phyloP scores from a whole-genome alignment of 2,888 invertebrate species.

The Azorinus chamasolen region DNA sequence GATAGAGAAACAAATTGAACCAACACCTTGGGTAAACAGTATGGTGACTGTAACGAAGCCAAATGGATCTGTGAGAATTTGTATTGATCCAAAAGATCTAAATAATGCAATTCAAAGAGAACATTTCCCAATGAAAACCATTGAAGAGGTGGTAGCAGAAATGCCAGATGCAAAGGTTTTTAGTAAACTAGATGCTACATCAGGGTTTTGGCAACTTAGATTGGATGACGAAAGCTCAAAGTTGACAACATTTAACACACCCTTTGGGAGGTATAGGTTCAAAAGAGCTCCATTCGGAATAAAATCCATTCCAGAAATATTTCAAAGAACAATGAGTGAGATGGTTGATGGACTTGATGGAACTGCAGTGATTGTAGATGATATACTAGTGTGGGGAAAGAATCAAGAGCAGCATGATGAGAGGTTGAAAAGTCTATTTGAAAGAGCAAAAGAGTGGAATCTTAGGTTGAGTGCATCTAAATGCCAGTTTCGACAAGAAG shows the following conservation, averaged over 20 bases:
- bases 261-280: slow-evolving; percentile 40
- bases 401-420: slow-evolving; percentile 28
- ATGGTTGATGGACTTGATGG: slow-evolving; percentile 41
- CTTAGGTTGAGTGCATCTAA: slow-evolving; percentile 34
- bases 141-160: slow-evolving; percentile 44
- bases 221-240: slow-evolving; percentile 31
- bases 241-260: slow-evolving; percentile 40
- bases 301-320: slow-evolving; percentile 33
- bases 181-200: slow-evolving; percentile 32
- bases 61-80: slow-evolving; percentile 30
- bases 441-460: slow-evolving; percentile 20
- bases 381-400: slow-evolving; percentile 32
- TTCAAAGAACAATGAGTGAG: slow-evolving; percentile 40
- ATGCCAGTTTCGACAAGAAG: slow-evolving; percentile 17
- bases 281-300: slow-evolving; percentile 50
- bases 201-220: slow-evolving; percentile 42
- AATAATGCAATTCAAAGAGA: slow-evolving; percentile 42
- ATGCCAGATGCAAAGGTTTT: slow-evolving; percentile 46
- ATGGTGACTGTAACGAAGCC: slow-evolving; percentile 45
- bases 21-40: slow-evolving; percentile 52
- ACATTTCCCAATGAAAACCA: slow-evolving; percentile 50
- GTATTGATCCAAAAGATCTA: slow-evolving; percentile 50
- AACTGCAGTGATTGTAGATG: slow-evolving; percentile 28
- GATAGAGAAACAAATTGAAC: slow-evolving; percentile 44
- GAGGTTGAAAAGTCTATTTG: slow-evolving; percentile 10